Evolutionary conservation across 2,888 invertebrate genomes (phyloP).

Genomic region (Corythucha ciliata): DNA sequence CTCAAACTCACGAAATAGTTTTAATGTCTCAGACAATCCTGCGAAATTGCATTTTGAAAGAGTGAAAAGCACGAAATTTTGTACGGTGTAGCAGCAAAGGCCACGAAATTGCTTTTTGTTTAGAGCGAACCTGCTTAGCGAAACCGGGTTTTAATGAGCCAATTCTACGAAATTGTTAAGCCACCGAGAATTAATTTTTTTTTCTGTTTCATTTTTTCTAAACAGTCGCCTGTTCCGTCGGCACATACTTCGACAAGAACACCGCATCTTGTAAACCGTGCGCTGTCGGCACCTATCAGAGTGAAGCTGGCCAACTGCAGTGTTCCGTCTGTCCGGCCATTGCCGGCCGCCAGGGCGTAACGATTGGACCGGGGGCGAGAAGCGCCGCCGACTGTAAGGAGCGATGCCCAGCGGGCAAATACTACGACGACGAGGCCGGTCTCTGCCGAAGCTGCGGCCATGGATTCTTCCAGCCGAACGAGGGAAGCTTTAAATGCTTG

Average conservation of each 20-base stretch:
- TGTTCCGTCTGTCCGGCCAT: constrained; percentile 85
- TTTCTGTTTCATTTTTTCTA: constrained; percentile 32
- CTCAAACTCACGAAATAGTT: too few species aligned
- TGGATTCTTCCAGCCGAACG: constrained; percentile 84
- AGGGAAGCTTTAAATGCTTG: constrained; percentile 81
- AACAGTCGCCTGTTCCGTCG: constrained; percentile 88
- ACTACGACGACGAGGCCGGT: constrained; percentile 79
- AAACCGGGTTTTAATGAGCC: too few species aligned
- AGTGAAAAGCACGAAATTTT: too few species aligned
- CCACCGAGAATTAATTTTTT: too few species aligned
- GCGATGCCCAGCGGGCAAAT: constrained; percentile 88
- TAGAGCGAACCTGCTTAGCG: too few species aligned
- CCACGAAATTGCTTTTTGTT: too few species aligned
- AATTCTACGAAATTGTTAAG: too few species aligned
- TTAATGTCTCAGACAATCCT: too few species aligned
- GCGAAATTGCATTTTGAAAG: too few species aligned
- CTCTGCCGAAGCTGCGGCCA: constrained; percentile 87
- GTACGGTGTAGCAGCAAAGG: too few species aligned
- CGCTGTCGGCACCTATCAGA: constrained; percentile 84
- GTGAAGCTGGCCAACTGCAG: constrained; percentile 78
- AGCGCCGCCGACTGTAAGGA: constrained; percentile 87
- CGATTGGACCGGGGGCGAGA: constrained; percentile 74
- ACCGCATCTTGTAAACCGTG: constrained; percentile 74
- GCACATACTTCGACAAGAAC: constrained; percentile 70
- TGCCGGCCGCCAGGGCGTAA: constrained; percentile 81